Evolutionary conservation across 2,888 invertebrate genomes (phyloP), one percentile per base, ranked within the genome.

Genomic region (Limnephilus marmoratus): DNA sequence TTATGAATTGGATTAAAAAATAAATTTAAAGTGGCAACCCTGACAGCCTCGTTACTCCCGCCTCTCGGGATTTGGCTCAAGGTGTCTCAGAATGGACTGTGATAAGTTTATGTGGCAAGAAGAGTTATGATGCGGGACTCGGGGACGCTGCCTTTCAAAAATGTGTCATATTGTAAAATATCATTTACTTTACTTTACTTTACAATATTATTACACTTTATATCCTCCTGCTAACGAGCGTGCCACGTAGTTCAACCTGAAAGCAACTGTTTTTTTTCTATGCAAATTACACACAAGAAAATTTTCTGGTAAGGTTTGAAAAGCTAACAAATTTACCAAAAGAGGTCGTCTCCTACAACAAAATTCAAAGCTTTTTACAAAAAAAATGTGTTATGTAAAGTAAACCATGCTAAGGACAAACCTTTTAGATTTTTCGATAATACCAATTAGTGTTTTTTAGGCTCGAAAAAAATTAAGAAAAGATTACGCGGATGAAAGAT

Each of bases 1-100:
- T 41, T 7, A 41, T 41, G 9, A 41, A 41, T 41, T 7, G 7
- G 7, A 41, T 41, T 37, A 37, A 37, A 41, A 41, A 9, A 7
- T 7, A 41, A 41, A 41, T 7, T 41, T 9, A 41, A 24, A 24
- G 68, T 68, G 68, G 9, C 68, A 68, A 68, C 68, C 68, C 68
- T 68, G 9, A 68, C 68, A 68, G 68, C 68, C 68, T 68, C n/a
- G 68, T 68, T 68, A 68, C 68, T 68, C 68, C 68, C 68, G 68
- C 24, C 68, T n/a, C 68, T 9, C 18, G 68, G 68, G 68, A 68
- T 68, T 68, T 68, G 68, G 68, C 68, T 68, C 68, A 68, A 68
- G 68, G 68, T 83, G 83, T 83, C 83, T 83, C 37, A 34, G 41
- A 83, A 83, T 83, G 83, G 83, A 83, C 83, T 83, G 83, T 83